Conservation (phyloP, 2,113 vertebrate species). For the Bos taurus region ARS-UCD2.0 NC_037348.1:7141501-7142000, state of each 20-base stretch:
- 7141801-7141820: not conserved
- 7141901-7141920: accelerated
- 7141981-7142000: not conserved
- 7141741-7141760: not conserved
- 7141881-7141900: not conserved
- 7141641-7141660: accelerated
- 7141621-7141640: not conserved
- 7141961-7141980: not conserved
- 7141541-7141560: not conserved
- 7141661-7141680: not conserved
- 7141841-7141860: not conserved
- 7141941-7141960: not conserved
- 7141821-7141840: not conserved
- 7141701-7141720: not conserved
- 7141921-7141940: not conserved
- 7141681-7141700: not conserved
- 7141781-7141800: not conserved
- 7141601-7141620: not conserved
- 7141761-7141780: not conserved
- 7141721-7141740: not conserved
- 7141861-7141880: not conserved
- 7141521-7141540: not conserved
- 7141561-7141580: not conserved
- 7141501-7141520: not conserved
- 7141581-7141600: not conserved